Conservation (phyloP, 2,797 vertebrate genomes). For the Limnodromus scolopaceus region DNA sequence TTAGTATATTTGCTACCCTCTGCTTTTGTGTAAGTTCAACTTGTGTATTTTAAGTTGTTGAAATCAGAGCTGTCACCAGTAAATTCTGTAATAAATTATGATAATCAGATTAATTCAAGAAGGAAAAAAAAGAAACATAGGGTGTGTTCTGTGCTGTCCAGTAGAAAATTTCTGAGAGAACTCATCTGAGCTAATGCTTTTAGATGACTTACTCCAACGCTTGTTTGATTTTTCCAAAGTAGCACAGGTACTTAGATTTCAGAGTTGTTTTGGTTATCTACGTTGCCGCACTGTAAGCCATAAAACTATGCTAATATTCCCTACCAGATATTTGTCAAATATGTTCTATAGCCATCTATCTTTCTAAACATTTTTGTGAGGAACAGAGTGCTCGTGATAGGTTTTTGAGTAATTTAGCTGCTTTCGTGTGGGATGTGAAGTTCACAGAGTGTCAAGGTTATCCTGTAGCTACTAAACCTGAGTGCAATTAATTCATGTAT, state of each 20-base stretch:
- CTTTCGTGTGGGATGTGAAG: conserved; percentile 38
- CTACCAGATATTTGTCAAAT: background rate
- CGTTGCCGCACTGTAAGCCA: background rate
- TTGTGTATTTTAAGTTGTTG: background rate
- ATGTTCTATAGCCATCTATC: background rate
- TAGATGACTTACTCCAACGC: background rate
- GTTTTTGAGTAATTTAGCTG: conserved; percentile 6
- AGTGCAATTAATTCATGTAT: conserved; percentile 20
- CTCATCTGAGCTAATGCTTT: background rate
- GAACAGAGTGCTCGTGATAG: background rate
- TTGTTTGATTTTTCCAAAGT: background rate
- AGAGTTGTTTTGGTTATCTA: background rate
- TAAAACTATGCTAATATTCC: background rate
- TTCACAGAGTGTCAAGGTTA: conserved; percentile 54
- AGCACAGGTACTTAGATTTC: background rate
- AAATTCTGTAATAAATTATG: background rate
- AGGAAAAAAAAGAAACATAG: rapidly evolving
- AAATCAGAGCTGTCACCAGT: background rate
- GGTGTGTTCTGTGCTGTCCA: background rate
- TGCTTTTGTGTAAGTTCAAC: background rate
- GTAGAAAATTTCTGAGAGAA: background rate
- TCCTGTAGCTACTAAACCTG: conserved; percentile 38
- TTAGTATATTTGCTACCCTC: background rate
- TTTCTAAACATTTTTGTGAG: background rate
- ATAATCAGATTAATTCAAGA: background rate